Evolutionary conservation across 2,113 vertebrate genomes (phyloP).

Genomic region (Bagarius yarrelli): DNA sequence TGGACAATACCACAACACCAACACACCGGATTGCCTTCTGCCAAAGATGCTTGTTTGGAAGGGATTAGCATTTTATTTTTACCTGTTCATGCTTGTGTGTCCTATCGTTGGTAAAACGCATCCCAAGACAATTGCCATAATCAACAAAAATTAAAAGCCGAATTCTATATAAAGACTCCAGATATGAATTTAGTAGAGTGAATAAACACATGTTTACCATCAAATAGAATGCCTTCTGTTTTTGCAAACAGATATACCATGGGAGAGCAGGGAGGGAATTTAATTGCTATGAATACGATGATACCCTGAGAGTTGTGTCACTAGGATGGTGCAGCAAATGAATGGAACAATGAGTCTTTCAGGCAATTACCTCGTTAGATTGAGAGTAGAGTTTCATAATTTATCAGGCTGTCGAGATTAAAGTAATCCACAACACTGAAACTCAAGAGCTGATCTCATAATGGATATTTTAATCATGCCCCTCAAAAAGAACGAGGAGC

Average conservation of each 20-base stretch:
- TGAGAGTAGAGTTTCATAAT: constrained; percentile 69
- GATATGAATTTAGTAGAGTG: constrained; percentile 38
- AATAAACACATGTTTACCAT: constrained; percentile 34
- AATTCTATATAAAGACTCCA: constrained; percentile 60
- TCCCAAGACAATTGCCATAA: constrained; percentile 57
- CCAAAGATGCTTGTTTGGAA: constrained; percentile 71
- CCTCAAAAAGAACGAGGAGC: constrained; percentile 65
- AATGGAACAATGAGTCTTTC: constrained; percentile 70
- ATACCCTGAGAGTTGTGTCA: constrained; percentile 60
- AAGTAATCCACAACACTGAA: constrained; percentile 75
- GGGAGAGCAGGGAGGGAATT: constrained; percentile 44
- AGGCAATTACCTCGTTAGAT: constrained; percentile 71
- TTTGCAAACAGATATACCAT: constrained; percentile 43
- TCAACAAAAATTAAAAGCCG: constrained; percentile 63
- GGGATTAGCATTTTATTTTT: constrained; percentile 67
- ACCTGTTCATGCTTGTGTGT: constrained; percentile 65
- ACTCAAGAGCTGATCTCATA: constrained; percentile 73
- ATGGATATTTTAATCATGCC: constrained; percentile 75
- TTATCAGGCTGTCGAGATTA: constrained; percentile 71
- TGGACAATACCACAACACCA: constrained; percentile 56
- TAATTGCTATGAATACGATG: constrained; percentile 53
- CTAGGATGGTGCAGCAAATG: constrained; percentile 58
- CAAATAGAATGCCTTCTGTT: constrained; percentile 40
- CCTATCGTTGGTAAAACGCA: constrained; percentile 56
- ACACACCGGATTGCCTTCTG: constrained; percentile 46